A percentile compares a stretch with the other conserved stretches of the same genome.
Evolutionary conservation across 2,797 vertebrate species (phyloP).

Genomic region (Notolabrus celidotus): DNA sequence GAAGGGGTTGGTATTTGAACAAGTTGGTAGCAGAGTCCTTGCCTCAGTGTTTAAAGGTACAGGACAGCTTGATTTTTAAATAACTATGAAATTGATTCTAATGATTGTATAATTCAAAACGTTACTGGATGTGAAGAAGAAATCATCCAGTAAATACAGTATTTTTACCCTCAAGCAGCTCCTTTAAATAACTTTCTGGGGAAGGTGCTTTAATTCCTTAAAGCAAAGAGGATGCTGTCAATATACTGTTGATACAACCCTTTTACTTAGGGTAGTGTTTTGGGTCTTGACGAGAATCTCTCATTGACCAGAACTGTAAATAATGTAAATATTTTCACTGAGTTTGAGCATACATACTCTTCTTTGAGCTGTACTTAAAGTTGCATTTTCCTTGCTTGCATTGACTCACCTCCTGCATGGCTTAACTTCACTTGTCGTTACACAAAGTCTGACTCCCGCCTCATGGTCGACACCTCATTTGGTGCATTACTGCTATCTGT

Average conservation of each 20-base stretch:
- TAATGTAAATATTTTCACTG: not conserved
- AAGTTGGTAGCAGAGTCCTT: too few species aligned
- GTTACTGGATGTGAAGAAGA: not conserved
- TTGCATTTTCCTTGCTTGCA: not conserved
- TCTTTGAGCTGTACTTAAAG: not conserved
- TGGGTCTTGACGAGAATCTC: too few species aligned
- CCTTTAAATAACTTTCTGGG: not conserved
- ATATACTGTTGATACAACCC: too few species aligned
- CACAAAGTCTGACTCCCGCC: slow-evolving; percentile 18
- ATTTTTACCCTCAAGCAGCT: not conserved
- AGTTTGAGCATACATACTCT: not conserved
- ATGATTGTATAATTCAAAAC: too few species aligned
- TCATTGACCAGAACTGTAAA: too few species aligned
- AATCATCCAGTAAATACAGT: not conserved
- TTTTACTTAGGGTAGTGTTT: too few species aligned
- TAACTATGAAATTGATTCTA: too few species aligned
- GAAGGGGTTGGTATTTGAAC: too few species aligned
- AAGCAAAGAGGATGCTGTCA: too few species aligned
- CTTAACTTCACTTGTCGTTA: not conserved
- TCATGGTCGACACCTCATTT: slow-evolving; percentile 33
- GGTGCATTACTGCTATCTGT: slow-evolving; percentile 20
- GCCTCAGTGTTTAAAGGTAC: too few species aligned
- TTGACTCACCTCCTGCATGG: not conserved
- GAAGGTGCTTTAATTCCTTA: too few species aligned
- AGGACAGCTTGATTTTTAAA: too few species aligned